Conservation (phyloP, 2,888 invertebrate genomes). For the Melieria crassipennis region DNA sequence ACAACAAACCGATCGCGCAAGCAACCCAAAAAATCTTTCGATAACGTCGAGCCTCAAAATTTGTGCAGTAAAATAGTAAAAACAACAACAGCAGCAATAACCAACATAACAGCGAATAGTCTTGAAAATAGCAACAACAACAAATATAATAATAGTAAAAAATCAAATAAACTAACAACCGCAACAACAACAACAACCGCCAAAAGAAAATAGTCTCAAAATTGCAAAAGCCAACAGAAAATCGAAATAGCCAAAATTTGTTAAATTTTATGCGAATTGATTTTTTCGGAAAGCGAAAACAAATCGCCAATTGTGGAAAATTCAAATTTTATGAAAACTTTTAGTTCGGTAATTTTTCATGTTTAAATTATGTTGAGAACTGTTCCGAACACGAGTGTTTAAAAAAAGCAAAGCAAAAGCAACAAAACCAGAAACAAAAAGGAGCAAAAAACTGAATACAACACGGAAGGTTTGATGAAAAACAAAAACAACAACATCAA, state of each 20-base stretch:
- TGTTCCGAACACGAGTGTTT: constrained; percentile 45
- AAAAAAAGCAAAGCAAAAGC: constrained; percentile 37
- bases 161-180: constrained; percentile 28
- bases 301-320: constrained; percentile 13
- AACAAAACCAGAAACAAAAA: constrained; percentile 25
- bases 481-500: constrained; percentile 20
- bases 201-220: constrained; percentile 41
- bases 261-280: constrained; percentile 41
- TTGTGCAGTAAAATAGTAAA: constrained; percentile 1
- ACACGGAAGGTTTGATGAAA: not conserved
- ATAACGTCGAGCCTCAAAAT: too few relatives aligned
- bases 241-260: constrained; percentile 47
- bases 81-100: constrained; percentile 30
- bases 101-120: constrained; percentile 25
- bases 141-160: constrained; percentile 32
- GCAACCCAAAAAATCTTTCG: constrained; percentile 34
- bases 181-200: constrained; percentile 21
- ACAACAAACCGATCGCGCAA: constrained; percentile 21
- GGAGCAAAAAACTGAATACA: not conserved
- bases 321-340: constrained; percentile 37
- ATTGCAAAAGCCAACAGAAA: constrained; percentile 28
- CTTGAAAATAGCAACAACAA: constrained; percentile 36
- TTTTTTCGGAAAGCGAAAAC: constrained; percentile 36
- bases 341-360: constrained; percentile 54
- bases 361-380: constrained; percentile 52